Evolutionary conservation across 2,797 vertebrate species (phyloP).

Genomic region (Platalea minor): DNA sequence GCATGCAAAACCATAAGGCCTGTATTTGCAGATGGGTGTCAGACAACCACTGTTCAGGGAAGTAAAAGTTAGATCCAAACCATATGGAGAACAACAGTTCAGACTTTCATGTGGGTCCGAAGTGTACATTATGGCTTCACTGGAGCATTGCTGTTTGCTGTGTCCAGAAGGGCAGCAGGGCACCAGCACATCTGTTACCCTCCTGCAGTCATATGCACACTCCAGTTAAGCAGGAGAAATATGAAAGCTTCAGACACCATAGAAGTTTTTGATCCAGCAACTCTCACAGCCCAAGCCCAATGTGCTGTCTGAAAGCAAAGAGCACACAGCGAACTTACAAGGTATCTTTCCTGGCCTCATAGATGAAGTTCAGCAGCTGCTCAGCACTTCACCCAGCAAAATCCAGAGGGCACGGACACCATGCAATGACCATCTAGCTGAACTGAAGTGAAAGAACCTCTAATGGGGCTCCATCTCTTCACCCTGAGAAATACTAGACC

Average conservation of each 20-base stretch:
- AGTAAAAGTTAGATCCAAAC: slow-evolving; percentile 15
- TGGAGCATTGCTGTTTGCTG: neutral
- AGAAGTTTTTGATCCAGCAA: neutral
- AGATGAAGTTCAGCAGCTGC: neutral
- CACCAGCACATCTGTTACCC: neutral
- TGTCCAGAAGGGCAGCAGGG: neutral
- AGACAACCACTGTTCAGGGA: neutral
- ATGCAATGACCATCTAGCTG: neutral
- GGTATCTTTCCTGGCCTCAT: neutral
- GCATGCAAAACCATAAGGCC: neutral
- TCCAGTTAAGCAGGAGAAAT: neutral
- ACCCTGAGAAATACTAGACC: neutral
- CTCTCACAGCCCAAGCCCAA: neutral
- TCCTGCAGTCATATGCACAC: neutral
- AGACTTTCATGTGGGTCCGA: neutral
- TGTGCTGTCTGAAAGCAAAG: neutral
- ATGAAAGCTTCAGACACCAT: neutral
- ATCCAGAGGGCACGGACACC: neutral
- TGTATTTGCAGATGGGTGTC: slow-evolving; percentile 8
- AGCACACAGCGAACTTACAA: neutral
- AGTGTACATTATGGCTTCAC: neutral
- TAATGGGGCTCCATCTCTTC: neutral
- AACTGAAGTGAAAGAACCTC: neutral
- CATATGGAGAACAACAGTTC: slow-evolving; percentile 2
- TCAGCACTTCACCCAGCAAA: neutral